Conservation (phyloP, 2,797 vertebrate species). For the Morus bassanus region DNA sequence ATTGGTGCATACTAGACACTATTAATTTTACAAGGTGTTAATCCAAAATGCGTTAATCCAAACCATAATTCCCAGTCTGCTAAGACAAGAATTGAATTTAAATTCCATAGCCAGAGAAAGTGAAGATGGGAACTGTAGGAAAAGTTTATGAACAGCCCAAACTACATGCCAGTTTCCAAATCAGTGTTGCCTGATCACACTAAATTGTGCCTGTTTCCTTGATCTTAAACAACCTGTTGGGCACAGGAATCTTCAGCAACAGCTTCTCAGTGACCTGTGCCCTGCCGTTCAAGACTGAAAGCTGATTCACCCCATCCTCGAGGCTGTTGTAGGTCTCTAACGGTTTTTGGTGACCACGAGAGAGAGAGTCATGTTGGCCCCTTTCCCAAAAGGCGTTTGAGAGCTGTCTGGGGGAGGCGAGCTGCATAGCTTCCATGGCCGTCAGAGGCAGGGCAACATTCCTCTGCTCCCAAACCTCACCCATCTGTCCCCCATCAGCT, state of each 20-base stretch:
- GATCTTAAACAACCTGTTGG: background rate
- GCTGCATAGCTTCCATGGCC: constrained; percentile 14
- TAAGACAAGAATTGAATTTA: background rate
- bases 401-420: background rate
- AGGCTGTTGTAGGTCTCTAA: background rate
- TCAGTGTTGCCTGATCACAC: background rate
- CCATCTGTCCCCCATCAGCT: constrained; percentile 64
- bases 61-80: background rate
- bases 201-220: background rate
- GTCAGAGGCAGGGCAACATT: constrained; percentile 57
- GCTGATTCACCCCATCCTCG: background rate
- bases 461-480: constrained; percentile 33
- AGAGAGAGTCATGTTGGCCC: background rate
- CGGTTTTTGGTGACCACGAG: background rate
- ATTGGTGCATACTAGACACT: background rate
- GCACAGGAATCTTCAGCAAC: background rate
- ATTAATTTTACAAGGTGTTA: background rate
- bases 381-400: background rate
- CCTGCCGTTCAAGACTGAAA: background rate
- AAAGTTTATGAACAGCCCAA: background rate
- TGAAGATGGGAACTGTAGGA: background rate
- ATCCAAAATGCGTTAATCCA: background rate
- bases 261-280: background rate
- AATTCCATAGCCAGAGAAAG: background rate
- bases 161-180: background rate